phyloP scores from a whole-genome alignment of 2,113 vertebrate species.

The Leptobrachium leishanense region DNA sequence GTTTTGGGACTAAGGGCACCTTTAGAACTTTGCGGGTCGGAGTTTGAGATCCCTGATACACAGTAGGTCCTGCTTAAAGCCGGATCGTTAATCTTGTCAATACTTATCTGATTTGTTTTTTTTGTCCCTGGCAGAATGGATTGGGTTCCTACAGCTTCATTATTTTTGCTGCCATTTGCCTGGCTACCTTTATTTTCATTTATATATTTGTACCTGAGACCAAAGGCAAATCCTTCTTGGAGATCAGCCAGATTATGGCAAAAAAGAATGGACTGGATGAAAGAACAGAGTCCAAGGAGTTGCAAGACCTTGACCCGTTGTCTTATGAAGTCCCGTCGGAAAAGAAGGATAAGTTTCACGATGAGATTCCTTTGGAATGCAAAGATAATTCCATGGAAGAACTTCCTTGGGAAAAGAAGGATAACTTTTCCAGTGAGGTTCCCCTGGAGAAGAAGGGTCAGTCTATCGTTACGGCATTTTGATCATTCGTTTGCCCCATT shows the following conservation, averaged over 20 bases:
- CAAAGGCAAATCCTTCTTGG: slow-evolving; percentile 87
- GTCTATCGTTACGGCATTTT: neutral
- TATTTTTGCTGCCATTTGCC: slow-evolving; percentile 78
- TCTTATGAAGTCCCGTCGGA: neutral
- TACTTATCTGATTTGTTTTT: neutral
- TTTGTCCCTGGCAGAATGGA: slow-evolving; percentile 66
- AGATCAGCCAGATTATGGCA: slow-evolving; percentile 83
- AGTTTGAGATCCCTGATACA: too few relatives aligned
- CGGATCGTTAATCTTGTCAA: too few relatives aligned
- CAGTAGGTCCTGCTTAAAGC: too few relatives aligned
- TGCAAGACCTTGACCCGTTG: slow-evolving; percentile 8
- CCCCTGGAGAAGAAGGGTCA: neutral
- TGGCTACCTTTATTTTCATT: slow-evolving; percentile 76
- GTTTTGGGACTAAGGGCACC: too few relatives aligned
- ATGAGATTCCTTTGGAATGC: too few relatives aligned
- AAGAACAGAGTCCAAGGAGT: slow-evolving; percentile 21
- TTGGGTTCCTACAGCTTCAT: slow-evolving; percentile 85
- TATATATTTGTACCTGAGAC: slow-evolving; percentile 86
- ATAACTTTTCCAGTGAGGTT: neutral
- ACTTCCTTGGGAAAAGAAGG: neutral
- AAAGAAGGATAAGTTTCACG: neutral
- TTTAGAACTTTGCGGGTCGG: too few relatives aligned
- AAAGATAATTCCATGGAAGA: too few relatives aligned
- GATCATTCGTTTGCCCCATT: neutral
- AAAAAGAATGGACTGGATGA: slow-evolving; percentile 75